phyloP scores from a whole-genome alignment of 2,888 invertebrate genomes.

The Strigamia crassipes region DNA sequence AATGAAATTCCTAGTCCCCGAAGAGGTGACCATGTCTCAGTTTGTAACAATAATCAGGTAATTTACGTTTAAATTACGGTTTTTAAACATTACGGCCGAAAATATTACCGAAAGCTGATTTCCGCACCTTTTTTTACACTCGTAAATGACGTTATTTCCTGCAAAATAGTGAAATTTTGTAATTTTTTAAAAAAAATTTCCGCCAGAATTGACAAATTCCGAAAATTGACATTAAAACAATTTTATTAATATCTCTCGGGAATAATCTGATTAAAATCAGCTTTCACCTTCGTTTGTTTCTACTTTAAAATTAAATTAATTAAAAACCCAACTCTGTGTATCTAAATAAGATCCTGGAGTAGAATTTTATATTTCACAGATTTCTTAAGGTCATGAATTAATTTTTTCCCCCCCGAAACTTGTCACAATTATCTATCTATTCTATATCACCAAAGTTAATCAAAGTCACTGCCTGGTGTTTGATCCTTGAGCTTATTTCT shows the following conservation, averaged over 20 bases:
- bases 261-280: background rate
- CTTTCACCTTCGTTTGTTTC: background rate
- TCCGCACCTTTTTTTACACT: too few species aligned
- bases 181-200: too few species aligned
- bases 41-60: slow-evolving; percentile 84
- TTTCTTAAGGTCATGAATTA: slow-evolving; percentile 3
- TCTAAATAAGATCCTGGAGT: background rate
- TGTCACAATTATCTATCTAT: background rate
- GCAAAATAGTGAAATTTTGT: too few species aligned
- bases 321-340: background rate
- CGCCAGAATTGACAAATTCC: too few species aligned
- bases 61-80: slow-evolving; percentile 53
- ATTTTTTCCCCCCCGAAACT: background rate
- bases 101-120: background rate
- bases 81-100: background rate
- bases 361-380: background rate
- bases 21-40: slow-evolving; percentile 87
- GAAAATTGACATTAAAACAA: too few species aligned
- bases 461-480: slow-evolving; percentile 43
- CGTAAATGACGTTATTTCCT: too few species aligned
- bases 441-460: background rate
- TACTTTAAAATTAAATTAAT: background rate
- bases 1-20: slow-evolving; percentile 84
- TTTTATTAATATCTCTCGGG: background rate
- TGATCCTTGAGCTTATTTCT: slow-evolving; percentile 36